Conservation (phyloP, 2,113 vertebrate genomes). For the Gasterosteus aculeatus region DNA sequence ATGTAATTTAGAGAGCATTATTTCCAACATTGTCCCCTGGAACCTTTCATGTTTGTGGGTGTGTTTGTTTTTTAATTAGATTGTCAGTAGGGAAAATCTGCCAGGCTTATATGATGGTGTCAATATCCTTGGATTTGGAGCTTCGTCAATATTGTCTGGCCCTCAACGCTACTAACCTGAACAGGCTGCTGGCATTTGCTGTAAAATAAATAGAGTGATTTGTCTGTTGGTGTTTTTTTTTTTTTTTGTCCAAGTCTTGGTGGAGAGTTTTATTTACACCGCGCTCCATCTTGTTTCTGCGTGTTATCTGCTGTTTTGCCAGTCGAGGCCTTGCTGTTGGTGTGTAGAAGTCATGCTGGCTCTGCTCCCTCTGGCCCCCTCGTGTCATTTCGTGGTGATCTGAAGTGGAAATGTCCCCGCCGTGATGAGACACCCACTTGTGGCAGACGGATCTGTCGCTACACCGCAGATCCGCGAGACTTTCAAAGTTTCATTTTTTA, state of each 20-base stretch:
- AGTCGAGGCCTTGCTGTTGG: conserved; percentile 52
- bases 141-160: conserved; percentile 83
- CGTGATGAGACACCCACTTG: conserved; percentile 9
- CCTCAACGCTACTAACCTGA: conserved; percentile 79
- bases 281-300: conserved; percentile 77
- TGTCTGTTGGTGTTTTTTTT: conserved; percentile 82
- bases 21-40: conserved; percentile 77
- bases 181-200: conserved; percentile 83
- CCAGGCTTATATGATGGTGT: conserved; percentile 78
- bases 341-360: conserved; percentile 47
- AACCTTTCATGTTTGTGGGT: conserved; percentile 81
- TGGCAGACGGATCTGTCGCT: conserved; percentile 3
- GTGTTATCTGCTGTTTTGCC: conserved; percentile 77
- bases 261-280: conserved; percentile 81
- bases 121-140: conserved; percentile 82
- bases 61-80: conserved; percentile 86
- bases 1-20: conserved; percentile 83
- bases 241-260: conserved; percentile 76
- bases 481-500: too few species aligned
- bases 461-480: background rate
- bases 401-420: conserved; percentile 49
- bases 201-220: conserved; percentile 86
- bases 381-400: conserved; percentile 38
- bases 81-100: conserved; percentile 76
- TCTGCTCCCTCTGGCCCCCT: conserved; percentile 26